Percentiles rank a stretch among this genome's conserved stretches.
These are phyloP conservation scores for Eunapius fragilis DNA, from an alignment of 37 sponge, comb jelly and placozoan species.

Conservation along the genomic window DNA sequence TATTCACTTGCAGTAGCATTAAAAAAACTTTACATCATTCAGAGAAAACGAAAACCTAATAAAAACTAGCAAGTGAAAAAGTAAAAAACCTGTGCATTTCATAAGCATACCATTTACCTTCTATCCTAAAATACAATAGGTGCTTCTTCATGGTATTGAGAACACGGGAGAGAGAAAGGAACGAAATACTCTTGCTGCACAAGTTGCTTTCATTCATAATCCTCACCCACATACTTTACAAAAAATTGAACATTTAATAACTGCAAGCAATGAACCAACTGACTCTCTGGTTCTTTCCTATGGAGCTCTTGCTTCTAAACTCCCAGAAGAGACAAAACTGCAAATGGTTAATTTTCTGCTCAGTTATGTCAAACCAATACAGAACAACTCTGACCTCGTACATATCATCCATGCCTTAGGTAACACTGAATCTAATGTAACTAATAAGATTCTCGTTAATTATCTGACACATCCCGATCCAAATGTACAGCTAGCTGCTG, in stretches of 20 bases:
- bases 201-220: slow-evolving; percentile 6
- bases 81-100: too few relatives aligned
- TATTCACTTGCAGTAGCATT: too few relatives aligned
- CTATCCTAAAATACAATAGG: slow-evolving; percentile 1
- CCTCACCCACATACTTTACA: slow-evolving; percentile 7
- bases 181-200: not conserved
- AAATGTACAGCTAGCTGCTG: slow-evolving; percentile 37
- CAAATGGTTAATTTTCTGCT: slow-evolving; percentile 13
- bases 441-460: slow-evolving; percentile 8
- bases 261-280: not conserved
- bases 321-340: not conserved
- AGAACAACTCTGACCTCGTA: slow-evolving; percentile 2
- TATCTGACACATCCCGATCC: slow-evolving; percentile 28
- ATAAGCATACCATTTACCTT: too few relatives aligned
- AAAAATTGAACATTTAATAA: slow-evolving; percentile 11
- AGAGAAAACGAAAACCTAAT: too few relatives aligned
- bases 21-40: too few relatives aligned
- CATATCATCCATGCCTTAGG: slow-evolving; percentile 44
- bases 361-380: not conserved
- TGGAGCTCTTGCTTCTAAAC: slow-evolving; percentile 23
- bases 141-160: not conserved
- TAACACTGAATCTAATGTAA: slow-evolving; percentile 34
- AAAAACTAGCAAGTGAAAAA: too few relatives aligned
- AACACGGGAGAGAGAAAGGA: slow-evolving; percentile 5
- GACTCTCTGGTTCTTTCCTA: slow-evolving; percentile 34